A percentile compares a stretch with the other conserved stretches of the same genome.
phyloP scores from a whole-genome alignment of 2,113 vertebrate species.

The Leucosticte australis region DNA sequence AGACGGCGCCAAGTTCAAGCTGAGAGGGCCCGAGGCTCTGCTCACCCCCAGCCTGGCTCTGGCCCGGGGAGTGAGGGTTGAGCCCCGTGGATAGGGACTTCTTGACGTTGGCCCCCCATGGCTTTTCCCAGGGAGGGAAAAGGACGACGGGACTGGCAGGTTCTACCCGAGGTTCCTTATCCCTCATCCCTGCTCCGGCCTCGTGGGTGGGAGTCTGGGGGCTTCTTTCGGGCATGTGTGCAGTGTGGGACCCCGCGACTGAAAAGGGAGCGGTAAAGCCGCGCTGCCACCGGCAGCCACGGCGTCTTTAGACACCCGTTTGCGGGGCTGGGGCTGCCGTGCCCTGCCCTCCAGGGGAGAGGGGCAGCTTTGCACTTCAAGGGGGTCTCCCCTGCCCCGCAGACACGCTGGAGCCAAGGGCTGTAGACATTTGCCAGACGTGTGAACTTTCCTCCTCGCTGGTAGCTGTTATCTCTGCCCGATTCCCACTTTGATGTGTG shows the following conservation, averaged over 20 bases:
- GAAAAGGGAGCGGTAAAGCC: neutral
- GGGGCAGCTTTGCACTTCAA: constrained; percentile 55
- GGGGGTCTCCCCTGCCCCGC: neutral
- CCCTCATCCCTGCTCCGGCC: neutral
- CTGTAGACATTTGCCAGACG: constrained; percentile 52
- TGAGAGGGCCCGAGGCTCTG: neutral
- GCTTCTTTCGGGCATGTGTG: neutral
- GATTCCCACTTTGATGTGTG: constrained; percentile 57
- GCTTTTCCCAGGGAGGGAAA: neutral
- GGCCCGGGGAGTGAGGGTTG: neutral
- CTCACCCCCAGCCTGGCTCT: neutral
- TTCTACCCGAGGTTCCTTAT: fast-evolving
- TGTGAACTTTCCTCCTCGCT: constrained; percentile 29
- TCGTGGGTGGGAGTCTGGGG: too few species aligned
- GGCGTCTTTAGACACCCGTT: neutral
- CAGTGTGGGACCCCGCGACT: neutral
- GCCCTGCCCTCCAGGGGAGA: neutral
- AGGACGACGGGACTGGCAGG: neutral
- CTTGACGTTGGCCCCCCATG: neutral
- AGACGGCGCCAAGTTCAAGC: constrained; percentile 50
- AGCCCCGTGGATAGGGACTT: neutral
- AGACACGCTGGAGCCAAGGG: constrained; percentile 62
- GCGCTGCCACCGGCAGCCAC: fast-evolving
- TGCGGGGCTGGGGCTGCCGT: neutral
- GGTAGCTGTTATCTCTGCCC: constrained; percentile 32